phyloP scores from a whole-genome alignment of 1,140 invertebrate species.

The Aphidius gifuensis region DNA sequence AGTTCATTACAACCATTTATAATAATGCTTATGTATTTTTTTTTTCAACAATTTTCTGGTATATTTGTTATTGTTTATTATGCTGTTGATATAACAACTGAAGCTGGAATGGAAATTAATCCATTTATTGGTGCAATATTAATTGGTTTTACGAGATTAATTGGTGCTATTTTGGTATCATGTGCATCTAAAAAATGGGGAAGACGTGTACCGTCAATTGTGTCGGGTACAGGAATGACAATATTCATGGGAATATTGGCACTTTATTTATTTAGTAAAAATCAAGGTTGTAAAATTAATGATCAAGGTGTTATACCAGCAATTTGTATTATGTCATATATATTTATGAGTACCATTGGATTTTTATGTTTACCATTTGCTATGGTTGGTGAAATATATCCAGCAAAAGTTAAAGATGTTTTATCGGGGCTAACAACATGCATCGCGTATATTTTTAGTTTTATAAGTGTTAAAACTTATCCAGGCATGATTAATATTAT shows the following conservation, averaged over 20 bases:
- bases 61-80: conserved; percentile 76
- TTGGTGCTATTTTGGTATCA: conserved; percentile 57
- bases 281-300: conserved; percentile 34
- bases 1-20: conserved; percentile 63
- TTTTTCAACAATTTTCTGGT: conserved; percentile 77
- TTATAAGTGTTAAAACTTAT: conserved; percentile 72
- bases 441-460: conserved; percentile 69
- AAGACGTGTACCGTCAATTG: conserved; percentile 57
- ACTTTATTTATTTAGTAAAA: conserved; percentile 47
- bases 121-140: conserved; percentile 60
- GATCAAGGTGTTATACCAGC: conserved; percentile 50
- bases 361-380: conserved; percentile 70
- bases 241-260: conserved; percentile 59
- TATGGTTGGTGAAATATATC: conserved; percentile 73
- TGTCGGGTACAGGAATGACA: conserved; percentile 63
- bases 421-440: conserved; percentile 66
- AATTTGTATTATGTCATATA: conserved; percentile 58
- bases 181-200: conserved; percentile 59
- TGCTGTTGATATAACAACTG: conserved; percentile 62
- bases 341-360: conserved; percentile 62
- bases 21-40: conserved; percentile 67
- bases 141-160: conserved; percentile 57
- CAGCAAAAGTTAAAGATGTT: conserved; percentile 63
- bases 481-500: conserved; percentile 58
- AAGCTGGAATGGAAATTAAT: conserved; percentile 60